Base-by-base conservation (phyloP, 2,113 vertebrate genomes). In the Prunella himalayana region DNA sequence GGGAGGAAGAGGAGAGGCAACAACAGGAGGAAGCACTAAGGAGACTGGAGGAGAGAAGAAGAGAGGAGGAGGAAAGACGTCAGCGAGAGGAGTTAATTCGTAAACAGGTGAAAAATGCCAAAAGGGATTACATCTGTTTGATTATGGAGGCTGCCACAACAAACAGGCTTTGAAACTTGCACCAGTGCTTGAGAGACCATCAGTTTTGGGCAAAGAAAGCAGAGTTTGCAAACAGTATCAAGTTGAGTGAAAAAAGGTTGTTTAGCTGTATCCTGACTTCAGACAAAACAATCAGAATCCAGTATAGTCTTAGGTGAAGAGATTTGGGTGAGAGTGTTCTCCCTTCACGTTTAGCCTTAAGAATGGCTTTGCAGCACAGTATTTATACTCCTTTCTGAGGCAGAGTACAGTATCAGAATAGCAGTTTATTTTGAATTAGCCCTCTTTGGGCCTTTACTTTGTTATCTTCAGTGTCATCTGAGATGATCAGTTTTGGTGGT, bases 1-100 rank as follows among this genome's bases (percentile, higher is more conserved):
- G 98, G 89, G 99, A 99, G 88, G 99, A 99, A 82, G 99, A 99
- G 88, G 99, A 99, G 91, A 96, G 99, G 77, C 97, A 98, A 90
- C 99, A 99, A 44, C 99, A 99, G 86, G 99, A 99, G 90, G 99
- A 99, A 95, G 99, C 98, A 73, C 98, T 98, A 60, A 98, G 99
- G 75, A 98, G 98, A 86, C 78, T 99, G 83, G 99, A 99, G 90
- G 99, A 99, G 89, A 98, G 98, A 53, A 98, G 98, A 90, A 98
- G 98, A 97, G 99, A 99, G 88, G 99, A 99, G 69, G 99, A 99
- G 69, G 99, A 99, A 73, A 98, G 98, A 56, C 98, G 98, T 72
- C 98, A 99, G 97, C 98, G 98, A 68, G 99, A 99, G 94, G 99
- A 99, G 76, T 91, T 99, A 93, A 97, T 99, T 61, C 99, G 98